These are phyloP conservation scores for Haliclona indistincta DNA, from an alignment of 37 sponge, comb jelly and placozoan genomes.

Conservation along the genomic window DNA sequence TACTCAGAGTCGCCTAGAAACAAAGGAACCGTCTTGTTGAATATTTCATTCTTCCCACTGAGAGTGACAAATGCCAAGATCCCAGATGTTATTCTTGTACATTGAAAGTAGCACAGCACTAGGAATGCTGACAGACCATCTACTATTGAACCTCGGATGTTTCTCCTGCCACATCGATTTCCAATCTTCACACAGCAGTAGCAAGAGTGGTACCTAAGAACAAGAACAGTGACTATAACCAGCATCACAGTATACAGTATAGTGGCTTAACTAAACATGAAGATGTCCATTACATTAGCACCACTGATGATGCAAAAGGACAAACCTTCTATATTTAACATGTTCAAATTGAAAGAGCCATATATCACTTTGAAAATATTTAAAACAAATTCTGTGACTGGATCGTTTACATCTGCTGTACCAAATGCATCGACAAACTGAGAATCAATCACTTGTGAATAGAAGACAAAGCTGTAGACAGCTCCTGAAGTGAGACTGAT, in stretches of 20 bases:
- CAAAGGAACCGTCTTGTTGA: not conserved
- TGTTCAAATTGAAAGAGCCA: conserved; percentile 7
- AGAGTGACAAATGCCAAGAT: not conserved
- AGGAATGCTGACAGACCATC: not conserved
- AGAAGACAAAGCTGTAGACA: conserved; percentile 41
- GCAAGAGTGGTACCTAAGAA: not conserved
- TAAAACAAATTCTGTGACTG: not conserved
- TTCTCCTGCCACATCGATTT: not conserved
- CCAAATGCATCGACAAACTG: not conserved
- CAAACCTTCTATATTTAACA: conserved; percentile 15
- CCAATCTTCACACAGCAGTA: not conserved
- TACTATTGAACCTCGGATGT: not conserved
- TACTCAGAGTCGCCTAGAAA: not conserved
- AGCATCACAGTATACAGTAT: conserved; percentile 27
- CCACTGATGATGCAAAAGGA: conserved; percentile 34
- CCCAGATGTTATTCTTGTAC: not conserved
- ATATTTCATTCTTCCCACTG: not conserved
- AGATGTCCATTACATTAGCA: conserved; percentile 7
- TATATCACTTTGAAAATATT: conserved; percentile 11
- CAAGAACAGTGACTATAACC: not conserved
- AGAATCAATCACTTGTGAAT: conserved; percentile 16
- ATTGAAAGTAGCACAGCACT: not conserved
- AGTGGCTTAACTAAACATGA: conserved; percentile 27
- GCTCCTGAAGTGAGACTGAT: conserved; percentile 40
- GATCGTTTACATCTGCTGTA: not conserved